phyloP scores from a whole-genome alignment of 1,140 invertebrate genomes.

The Temnothorax curvispinosus region DNA sequence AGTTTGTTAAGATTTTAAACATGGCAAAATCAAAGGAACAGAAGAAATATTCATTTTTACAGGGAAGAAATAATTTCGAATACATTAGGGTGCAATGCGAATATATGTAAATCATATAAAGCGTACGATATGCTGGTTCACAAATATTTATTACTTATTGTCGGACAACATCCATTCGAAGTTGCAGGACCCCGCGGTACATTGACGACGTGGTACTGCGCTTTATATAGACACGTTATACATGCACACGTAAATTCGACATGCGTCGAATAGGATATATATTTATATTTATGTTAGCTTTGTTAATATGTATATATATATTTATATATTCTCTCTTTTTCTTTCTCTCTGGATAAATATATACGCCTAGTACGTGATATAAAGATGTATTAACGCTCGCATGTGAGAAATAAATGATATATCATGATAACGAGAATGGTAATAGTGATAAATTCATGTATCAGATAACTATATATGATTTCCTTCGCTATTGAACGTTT shows the following conservation, averaged over 20 bases:
- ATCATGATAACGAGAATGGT: slow-evolving; percentile 11
- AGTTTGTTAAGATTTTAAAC: not conserved
- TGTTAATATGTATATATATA: slow-evolving; percentile 20
- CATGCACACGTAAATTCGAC: slow-evolving; percentile 55
- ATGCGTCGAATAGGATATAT: slow-evolving; percentile 43
- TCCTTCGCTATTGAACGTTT: not conserved
- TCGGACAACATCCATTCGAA: slow-evolving; percentile 77
- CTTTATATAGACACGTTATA: slow-evolving; percentile 33
- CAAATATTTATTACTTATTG: slow-evolving; percentile 79
- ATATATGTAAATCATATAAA: not conserved
- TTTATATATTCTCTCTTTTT: slow-evolving; percentile 3
- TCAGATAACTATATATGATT: not conserved
- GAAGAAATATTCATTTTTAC: not conserved
- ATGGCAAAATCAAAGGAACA: not conserved
- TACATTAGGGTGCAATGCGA: not conserved
- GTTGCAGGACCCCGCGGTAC: slow-evolving; percentile 45
- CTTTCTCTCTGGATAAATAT: slow-evolving; percentile 33
- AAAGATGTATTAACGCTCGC: not conserved
- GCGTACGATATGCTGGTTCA: slow-evolving; percentile 60
- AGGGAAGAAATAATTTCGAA: not conserved
- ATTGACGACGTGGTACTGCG: slow-evolving; percentile 47
- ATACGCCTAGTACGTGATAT: slow-evolving; percentile 26
- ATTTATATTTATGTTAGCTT: slow-evolving; percentile 27
- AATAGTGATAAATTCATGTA: slow-evolving; percentile 23
- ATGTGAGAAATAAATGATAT: slow-evolving; percentile 41